phyloP scores from a whole-genome alignment of 2,888 invertebrate species.

The Cephus nigrinus region DNA sequence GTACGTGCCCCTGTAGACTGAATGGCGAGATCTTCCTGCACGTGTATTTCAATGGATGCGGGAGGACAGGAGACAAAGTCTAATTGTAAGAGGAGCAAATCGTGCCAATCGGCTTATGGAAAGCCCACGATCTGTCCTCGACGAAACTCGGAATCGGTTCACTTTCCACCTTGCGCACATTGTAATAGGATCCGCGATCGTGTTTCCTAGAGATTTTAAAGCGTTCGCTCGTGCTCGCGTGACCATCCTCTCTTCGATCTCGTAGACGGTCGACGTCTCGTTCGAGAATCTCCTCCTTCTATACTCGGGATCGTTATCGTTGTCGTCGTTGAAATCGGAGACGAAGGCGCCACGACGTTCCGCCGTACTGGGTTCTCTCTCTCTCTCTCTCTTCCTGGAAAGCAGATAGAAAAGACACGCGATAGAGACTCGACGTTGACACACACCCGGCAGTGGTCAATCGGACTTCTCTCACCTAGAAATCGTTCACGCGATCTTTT shows the following conservation, averaged over 20 bases:
- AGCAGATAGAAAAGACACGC: not conserved
- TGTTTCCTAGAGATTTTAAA: constrained; percentile 42
- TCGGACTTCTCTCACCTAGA: constrained; percentile 50
- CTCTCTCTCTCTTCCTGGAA: not conserved
- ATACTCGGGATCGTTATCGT: constrained; percentile 33
- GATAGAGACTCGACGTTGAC: constrained; percentile 39
- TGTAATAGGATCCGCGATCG: constrained; percentile 52
- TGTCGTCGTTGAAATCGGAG: constrained; percentile 29
- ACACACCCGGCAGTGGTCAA: constrained; percentile 57
- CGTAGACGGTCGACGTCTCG: not conserved
- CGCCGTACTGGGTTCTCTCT: constrained; percentile 34
- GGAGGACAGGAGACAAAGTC: not conserved
- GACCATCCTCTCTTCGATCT: constrained; percentile 15
- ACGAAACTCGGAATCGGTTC: constrained; percentile 25
- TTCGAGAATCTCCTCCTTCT: not conserved
- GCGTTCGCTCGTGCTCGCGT: not conserved
- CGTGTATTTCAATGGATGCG: not conserved
- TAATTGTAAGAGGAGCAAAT: not conserved
- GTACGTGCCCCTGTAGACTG: not conserved
- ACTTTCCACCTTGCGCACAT: constrained; percentile 49
- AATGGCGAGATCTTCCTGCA: not conserved
- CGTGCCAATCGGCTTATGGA: not conserved
- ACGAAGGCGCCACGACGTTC: constrained; percentile 39
- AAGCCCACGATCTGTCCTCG: not conserved
- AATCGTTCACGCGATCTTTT: constrained; percentile 54